Evolutionary conservation across 2,888 invertebrate species (phyloP).

Genomic region (Hoplodrina blanda): DNA sequence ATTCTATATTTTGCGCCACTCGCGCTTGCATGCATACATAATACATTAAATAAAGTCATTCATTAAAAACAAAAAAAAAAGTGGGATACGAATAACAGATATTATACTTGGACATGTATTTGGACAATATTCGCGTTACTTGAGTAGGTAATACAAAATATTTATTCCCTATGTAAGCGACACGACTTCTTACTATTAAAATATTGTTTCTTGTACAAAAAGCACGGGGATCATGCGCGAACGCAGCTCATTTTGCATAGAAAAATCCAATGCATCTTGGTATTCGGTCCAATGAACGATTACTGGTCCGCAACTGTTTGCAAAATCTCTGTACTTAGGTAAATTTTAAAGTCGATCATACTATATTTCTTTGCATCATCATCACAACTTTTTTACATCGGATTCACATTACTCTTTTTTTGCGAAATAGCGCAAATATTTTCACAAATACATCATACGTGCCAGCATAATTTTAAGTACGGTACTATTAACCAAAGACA

Average conservation of each 20-base stretch:
- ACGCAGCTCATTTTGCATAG: too few relatives aligned
- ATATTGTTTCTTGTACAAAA: too few relatives aligned
- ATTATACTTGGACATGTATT: background rate
- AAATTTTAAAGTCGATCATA: too few relatives aligned
- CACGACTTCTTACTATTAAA: background rate
- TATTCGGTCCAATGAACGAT: too few relatives aligned
- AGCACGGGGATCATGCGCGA: too few relatives aligned
- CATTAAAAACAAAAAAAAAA: constrained; percentile 21
- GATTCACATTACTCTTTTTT: background rate
- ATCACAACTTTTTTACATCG: background rate
- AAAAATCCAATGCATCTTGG: too few relatives aligned
- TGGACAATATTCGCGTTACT: background rate
- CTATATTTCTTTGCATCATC: too few relatives aligned
- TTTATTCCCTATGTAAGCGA: background rate
- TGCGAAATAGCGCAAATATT: background rate
- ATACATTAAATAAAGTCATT: constrained; percentile 16
- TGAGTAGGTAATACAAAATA: background rate
- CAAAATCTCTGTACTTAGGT: too few relatives aligned
- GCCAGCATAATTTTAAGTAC: constrained; percentile 55
- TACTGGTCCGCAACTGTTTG: too few relatives aligned
- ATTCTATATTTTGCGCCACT: background rate
- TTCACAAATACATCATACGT: background rate
- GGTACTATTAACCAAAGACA: constrained; percentile 43
- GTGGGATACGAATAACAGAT: constrained; percentile 47
- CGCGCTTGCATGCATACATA: background rate